A percentile compares a stretch with the other conserved stretches of the same genome.
Conservation (phyloP, 2,113 vertebrate genomes). For the Chamaea fasciata region DNA sequence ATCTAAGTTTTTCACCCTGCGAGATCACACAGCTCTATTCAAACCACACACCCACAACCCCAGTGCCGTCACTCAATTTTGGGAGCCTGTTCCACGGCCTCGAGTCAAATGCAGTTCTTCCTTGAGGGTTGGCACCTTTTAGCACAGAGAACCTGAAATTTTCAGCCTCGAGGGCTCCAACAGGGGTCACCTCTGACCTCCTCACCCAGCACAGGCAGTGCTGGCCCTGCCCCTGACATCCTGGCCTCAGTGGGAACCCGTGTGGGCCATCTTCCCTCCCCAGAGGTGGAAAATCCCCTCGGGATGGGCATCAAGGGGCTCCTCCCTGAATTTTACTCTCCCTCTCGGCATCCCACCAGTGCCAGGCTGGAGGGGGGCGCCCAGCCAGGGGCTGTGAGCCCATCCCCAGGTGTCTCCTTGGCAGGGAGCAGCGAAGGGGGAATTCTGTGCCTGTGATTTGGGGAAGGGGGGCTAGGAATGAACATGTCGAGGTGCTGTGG, state of each 20-base stretch:
- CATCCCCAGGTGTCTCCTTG: not conserved
- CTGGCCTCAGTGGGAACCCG: not conserved
- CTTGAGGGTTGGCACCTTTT: too few relatives aligned
- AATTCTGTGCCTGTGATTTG: not conserved
- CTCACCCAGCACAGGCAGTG: not conserved
- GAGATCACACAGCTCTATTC: too few relatives aligned
- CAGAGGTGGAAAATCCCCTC: not conserved
- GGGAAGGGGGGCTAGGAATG: not conserved
- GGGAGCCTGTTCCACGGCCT: too few relatives aligned
- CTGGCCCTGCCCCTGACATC: not conserved
- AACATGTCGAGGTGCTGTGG: accelerated
- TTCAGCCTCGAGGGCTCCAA: too few relatives aligned
- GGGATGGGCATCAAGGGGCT: not conserved
- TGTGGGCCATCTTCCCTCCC: not conserved
- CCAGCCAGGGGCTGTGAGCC: not conserved
- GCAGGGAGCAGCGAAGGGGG: not conserved
- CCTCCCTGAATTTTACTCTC: not conserved
- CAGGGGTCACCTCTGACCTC: not conserved
- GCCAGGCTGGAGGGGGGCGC: accelerated
- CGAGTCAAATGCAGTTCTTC: too few relatives aligned
- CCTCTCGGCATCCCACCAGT: not conserved
- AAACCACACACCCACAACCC: too few relatives aligned
- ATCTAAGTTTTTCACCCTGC: too few relatives aligned
- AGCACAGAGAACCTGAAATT: too few relatives aligned
- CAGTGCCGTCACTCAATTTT: too few relatives aligned